Base-by-base conservation (phyloP, 2,888 invertebrate species). In the Thera obeliscata region DNA sequence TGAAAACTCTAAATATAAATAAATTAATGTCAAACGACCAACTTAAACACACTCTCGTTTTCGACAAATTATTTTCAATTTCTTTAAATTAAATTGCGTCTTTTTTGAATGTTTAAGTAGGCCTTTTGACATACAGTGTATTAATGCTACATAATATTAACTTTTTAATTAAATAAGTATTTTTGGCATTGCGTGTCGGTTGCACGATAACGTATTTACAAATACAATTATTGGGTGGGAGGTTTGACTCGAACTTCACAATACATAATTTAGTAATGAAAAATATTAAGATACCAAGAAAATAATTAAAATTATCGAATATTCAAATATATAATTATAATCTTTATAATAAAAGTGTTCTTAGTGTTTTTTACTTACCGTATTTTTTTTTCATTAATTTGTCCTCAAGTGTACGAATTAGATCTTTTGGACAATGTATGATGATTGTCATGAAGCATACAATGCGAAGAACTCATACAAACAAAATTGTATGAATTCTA, bases 131-230 rank as follows among this genome's bases (percentile, higher is more conserved):
- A 43, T 41, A 57, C 22, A 33, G 35, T 55, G 1, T 11, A 49
- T 61, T 43, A 68, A 81, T 74, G 73, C 82, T 83, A 85, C 77
- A 60, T 77, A 80, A 83, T 81, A 84, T 80, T 78, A 76, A 76
- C 74, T 73, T 71, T 79, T 80, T 81, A 82, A 80, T 80, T 83
- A 81, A 71, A 70, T 80, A 79, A 79, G 80, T 77, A 75, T 87
- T 84, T 89, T 89, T 89, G 89, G 89, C 88, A 88, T 88, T 79
- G 77, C 74, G 79, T 78, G 82, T 86, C 79, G 68, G 76, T 80
- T 64, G 79, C 81, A 81, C 84, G 83, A 80, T 72, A 84, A 84
- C 79, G 72, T 86, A 85, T 85, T 72, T 86, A 85, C 86, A 85
- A 60, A 66, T 71, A 72, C 68, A 74, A 76, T 73, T 74, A 77